A percentile compares a stretch with the other conserved stretches of the same genome.
Evolutionary conservation across 2,113 vertebrate species (phyloP).

Genomic region (Saccopteryx leptura): DNA sequence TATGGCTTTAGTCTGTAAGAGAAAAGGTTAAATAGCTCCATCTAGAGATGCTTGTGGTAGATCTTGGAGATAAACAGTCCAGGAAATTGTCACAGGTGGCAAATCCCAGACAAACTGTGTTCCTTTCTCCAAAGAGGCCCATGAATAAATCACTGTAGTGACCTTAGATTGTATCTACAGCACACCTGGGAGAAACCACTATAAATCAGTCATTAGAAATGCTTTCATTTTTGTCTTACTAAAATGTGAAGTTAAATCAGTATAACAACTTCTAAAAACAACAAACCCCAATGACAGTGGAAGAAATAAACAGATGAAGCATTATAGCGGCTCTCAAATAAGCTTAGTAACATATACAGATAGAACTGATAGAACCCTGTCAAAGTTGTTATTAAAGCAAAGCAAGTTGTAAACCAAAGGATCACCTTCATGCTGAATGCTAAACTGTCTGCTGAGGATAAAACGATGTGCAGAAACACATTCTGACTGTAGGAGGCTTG

Average conservation of each 20-base stretch:
- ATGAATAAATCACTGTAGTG: neutral
- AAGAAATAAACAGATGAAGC: neutral
- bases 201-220: neutral
- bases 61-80: constrained; percentile 65
- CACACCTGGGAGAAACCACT: neutral
- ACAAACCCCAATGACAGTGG: neutral
- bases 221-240: neutral
- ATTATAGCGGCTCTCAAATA: neutral
- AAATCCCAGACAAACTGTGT: neutral
- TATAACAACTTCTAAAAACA: neutral
- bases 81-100: constrained; percentile 34
- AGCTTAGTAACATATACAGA: neutral
- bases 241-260: neutral
- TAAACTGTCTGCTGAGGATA: neutral
- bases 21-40: constrained; percentile 82
- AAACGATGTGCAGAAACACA: neutral
- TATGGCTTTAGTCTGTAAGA: constrained; percentile 41
- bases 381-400: neutral
- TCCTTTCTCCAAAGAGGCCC: neutral
- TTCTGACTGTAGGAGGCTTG: neutral
- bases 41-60: constrained; percentile 80
- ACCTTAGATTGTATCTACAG: neutral
- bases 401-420: neutral
- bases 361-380: neutral
- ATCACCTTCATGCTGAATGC: neutral